These are phyloP conservation scores for Anser cygnoides DNA, from an alignment of 2,113 vertebrate species.

Conservation along the genomic window DNA sequence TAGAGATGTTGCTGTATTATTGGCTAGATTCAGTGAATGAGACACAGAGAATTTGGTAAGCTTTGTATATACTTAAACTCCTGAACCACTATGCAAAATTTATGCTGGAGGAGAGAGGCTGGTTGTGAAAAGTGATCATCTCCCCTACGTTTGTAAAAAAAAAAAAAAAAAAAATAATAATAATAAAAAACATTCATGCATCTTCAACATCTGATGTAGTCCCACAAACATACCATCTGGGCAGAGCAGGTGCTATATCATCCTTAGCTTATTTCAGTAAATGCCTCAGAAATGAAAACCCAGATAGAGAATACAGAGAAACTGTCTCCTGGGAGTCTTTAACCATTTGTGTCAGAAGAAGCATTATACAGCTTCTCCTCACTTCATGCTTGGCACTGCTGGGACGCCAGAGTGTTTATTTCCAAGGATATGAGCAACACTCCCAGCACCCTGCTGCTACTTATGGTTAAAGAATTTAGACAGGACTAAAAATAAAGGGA, in stretches of 20 bases:
- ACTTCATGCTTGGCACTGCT: background rate
- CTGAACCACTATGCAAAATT: background rate
- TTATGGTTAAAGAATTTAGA: background rate
- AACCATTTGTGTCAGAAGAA: background rate
- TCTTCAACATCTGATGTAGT: conserved; percentile 14
- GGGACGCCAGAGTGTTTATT: background rate
- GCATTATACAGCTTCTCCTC: background rate
- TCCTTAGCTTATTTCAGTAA: conserved; percentile 11
- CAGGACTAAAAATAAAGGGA: background rate
- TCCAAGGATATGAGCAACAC: background rate
- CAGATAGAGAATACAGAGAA: background rate
- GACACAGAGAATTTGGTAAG: background rate
- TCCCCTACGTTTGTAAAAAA: background rate
- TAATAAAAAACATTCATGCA: background rate
- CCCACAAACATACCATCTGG: conserved; percentile 25
- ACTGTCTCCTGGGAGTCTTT: background rate
- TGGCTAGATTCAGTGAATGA: background rate
- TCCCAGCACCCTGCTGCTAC: background rate
- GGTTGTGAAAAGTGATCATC: background rate
- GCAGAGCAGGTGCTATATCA: conserved; percentile 22
- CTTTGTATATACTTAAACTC: background rate
- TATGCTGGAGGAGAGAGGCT: background rate
- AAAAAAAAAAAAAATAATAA: background rate
- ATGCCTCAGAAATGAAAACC: conserved; percentile 1
- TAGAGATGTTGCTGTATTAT: background rate